Base-by-base conservation (phyloP, 2,888 invertebrate genomes). In the Thereva unica region DNA sequence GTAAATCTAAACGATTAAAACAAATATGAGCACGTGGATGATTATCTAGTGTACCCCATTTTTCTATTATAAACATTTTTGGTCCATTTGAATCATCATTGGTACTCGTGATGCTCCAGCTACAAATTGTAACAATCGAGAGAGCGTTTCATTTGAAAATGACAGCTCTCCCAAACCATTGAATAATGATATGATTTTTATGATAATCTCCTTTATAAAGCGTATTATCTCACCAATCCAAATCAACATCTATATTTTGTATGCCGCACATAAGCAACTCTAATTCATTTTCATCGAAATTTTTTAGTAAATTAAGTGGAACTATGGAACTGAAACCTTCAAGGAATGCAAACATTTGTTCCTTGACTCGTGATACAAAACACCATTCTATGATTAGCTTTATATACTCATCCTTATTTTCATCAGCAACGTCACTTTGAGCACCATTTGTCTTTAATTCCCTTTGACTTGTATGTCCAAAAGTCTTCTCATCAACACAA, bases 1-100 rank as follows among this genome's bases (percentile, higher is more conserved):
- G 99, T 75, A 99, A 85, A 83, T 99, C 98, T 78, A 99, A 86
- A 71, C 99, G 91, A 84, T 99, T 99, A 84, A 99, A 99, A 82
- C 98, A 99, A 12, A 98, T 99, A 77, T 99, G 99, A 69, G 98
- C 97, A 72, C 98, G 82, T 0, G 98, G 99, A 80, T 92, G 93
- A 83, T 97, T 95, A 55, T 93, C 92, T 0, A 91, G 87, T 23
- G 89, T 87, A 55, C 97, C 98, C 98, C 98, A 98, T 80, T 93
- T 94, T 83, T 98, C 98, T 68, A 99, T 94, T 6, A 97, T 98
- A 83, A 98, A 99, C 75, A 95, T 88, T 80, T 99, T 98, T 5
- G 97, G 97, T 7, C 98, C 98, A 83, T 97, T 99, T 76, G 95
- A 96, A 42, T 98, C 98, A 82, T 99, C 98, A 99, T 99, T 0